Percentiles rank a stretch among this genome's conserved stretches.
These are phyloP conservation scores for Sycophaga agraensis DNA, from an alignment of 1,140 invertebrate species.

Conservation along the genomic window DNA sequence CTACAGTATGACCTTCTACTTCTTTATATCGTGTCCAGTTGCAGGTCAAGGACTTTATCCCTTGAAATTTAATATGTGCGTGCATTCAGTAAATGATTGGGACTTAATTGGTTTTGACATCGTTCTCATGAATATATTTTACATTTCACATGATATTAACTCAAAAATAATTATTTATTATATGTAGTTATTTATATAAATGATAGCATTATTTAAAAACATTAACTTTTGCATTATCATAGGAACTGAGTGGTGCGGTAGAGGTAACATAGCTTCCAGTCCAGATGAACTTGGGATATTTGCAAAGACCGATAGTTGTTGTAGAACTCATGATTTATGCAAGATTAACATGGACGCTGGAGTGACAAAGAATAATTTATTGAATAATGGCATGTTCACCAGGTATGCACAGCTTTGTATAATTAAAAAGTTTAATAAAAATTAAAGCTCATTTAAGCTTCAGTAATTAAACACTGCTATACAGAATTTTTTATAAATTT, in stretches of 20 bases:
- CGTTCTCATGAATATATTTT: no score
- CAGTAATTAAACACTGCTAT: no score
- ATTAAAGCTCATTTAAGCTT: not conserved
- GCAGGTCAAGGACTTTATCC: not conserved
- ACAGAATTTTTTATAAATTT: no score
- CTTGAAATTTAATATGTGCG: no score
- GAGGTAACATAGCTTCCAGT: slow-evolving; percentile 54
- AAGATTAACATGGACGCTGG: slow-evolving; percentile 32
- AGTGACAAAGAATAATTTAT: slow-evolving; percentile 25
- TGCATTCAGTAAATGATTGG: no score
- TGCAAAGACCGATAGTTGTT: slow-evolving; percentile 59
- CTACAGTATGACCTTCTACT: not conserved
- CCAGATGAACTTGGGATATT: slow-evolving; percentile 57
- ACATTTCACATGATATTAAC: no score
- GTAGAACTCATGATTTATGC: slow-evolving; percentile 49
- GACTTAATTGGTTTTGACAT: no score
- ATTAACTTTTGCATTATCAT: no score
- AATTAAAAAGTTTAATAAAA: not conserved
- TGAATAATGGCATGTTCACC: slow-evolving; percentile 54
- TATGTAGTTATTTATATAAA: no score
- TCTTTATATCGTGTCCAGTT: not conserved
- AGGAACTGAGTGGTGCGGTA: slow-evolving; percentile 65
- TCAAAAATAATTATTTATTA: not conserved
- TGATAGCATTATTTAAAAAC: no score
- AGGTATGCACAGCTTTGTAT: no score